Evolutionary conservation across 2,888 invertebrate genomes (phyloP), one percentile per base, ranked within the genome.

Genomic region (Cybosia mesomella): DNA sequence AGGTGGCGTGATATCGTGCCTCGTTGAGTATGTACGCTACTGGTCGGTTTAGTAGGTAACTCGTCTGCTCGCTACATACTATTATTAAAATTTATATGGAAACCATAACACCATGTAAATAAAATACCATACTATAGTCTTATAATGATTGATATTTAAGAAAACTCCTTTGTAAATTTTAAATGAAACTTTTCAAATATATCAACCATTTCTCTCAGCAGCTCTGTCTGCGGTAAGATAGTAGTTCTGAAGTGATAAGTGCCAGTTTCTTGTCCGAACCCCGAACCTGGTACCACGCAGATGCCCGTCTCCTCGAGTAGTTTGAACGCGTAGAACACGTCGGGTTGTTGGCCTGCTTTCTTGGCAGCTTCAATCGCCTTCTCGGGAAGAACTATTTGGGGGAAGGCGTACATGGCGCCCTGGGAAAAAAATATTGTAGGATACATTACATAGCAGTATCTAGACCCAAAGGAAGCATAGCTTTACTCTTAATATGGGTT

Each of bases 321-420:
- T 83, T 97, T 96, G 90, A 97, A 98, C 60, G 98, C 98, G 89
- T 98, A 99, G 89, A 98, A 98, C 0, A 96, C 97, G 91, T 99
- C 99, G 0, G 98, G 97, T 34, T 96, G 92, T 92, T 97, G 96
- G 36, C 96, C 96, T 64, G 95, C 95, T 39, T 96, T 94, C 92
- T 97, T 96, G 1, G 99, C 99, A 54, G 96, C 97, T 77, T 97
- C 96, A 58, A 98, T 95, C 0, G 98, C 98, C 89, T 97, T 98
- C 58, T 95, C 92, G 2, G 99, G 98, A 59, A 99, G 88, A 59
- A 95, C 95, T 55, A 99, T 93, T 85, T 96, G 95, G 0, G 99
- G 99, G 87, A 99, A 99, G 61, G 98, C 98, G 88, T 99, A 99
- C 99, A 99, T 99, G 24, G 99, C 98, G 18, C 99, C 96, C 96